These are phyloP conservation scores for Lycia hirtaria DNA, from an alignment of 2,888 invertebrate species.

Conservation along the genomic window DNA sequence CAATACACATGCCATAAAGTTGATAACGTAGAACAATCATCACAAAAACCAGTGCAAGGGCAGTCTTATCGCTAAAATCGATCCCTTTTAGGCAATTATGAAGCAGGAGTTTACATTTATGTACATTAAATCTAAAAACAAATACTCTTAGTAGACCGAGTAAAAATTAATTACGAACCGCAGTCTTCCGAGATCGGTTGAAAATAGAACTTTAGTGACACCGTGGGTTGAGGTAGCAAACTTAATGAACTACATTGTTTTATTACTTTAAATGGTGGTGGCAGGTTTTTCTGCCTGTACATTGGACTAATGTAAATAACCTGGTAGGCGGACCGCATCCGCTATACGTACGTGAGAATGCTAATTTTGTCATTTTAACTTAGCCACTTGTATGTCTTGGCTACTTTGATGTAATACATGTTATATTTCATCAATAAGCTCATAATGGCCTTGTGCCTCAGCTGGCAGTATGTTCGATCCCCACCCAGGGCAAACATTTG, in stretches of 20 bases:
- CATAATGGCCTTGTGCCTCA: too few relatives aligned
- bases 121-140: too few relatives aligned
- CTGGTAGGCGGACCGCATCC: conserved; percentile 70
- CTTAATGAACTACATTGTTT: conserved; percentile 82
- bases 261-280: conserved; percentile 77
- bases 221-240: conserved; percentile 70
- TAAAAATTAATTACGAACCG: not conserved
- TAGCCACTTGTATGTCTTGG: not conserved
- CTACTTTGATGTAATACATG: not conserved
- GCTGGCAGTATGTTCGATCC: too few relatives aligned
- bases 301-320: conserved; percentile 69
- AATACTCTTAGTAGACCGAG: too few relatives aligned
- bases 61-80: too few relatives aligned
- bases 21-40: too few relatives aligned
- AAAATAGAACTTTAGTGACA: conserved; percentile 47
- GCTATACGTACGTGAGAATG: conserved; percentile 52
- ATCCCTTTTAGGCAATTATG: too few relatives aligned
- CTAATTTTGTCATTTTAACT: conserved; percentile 26
- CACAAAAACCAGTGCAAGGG: too few relatives aligned
- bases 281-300: conserved; percentile 63
- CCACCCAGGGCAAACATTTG: too few relatives aligned
- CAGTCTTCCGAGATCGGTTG: not conserved
- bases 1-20: too few relatives aligned
- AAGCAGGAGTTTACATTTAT: too few relatives aligned
- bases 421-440: too few relatives aligned